Conservation (phyloP, 1,140 invertebrate genomes). For the Calliopsis andreniformis region DNA sequence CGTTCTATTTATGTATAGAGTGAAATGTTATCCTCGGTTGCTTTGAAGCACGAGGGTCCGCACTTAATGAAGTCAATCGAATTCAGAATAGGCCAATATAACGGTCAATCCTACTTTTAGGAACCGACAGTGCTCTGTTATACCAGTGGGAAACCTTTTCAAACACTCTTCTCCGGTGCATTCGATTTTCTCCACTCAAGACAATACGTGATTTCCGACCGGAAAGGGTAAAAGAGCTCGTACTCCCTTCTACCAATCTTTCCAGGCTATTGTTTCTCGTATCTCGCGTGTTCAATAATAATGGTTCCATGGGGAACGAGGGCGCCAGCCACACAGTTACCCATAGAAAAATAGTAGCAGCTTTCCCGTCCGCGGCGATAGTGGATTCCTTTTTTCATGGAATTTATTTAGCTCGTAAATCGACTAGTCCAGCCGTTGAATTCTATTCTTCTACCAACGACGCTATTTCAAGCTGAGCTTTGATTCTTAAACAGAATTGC, state of each 20-base stretch:
- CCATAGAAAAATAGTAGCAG: slow-evolving; percentile 45
- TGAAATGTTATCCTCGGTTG: too few species aligned
- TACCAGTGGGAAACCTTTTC: background rate
- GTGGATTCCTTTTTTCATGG: slow-evolving; percentile 42
- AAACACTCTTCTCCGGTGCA: background rate
- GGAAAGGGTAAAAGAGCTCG: slow-evolving; percentile 1
- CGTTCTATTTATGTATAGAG: too few species aligned
- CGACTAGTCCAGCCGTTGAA: slow-evolving; percentile 38
- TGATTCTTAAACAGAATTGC: slow-evolving; percentile 6
- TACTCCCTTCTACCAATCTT: slow-evolving; percentile 53
- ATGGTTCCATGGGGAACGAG: slow-evolving; percentile 46
- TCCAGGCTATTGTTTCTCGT: slow-evolving; percentile 46
- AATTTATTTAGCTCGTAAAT: slow-evolving; percentile 68
- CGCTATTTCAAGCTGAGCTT: background rate
- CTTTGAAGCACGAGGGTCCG: too few species aligned
- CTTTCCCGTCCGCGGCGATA: slow-evolving; percentile 4
- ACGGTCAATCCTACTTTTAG: background rate
- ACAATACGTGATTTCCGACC: slow-evolving; percentile 27
- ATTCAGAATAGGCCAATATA: slow-evolving; percentile 1
- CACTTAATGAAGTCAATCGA: background rate
- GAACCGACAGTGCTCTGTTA: background rate
- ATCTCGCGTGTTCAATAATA: slow-evolving; percentile 58
- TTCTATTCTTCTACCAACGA: slow-evolving; percentile 31
- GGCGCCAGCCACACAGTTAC: slow-evolving; percentile 7
- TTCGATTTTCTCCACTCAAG: slow-evolving; percentile 10